These are phyloP conservation scores for Carassius gibelio DNA, from an alignment of 2,113 vertebrate genomes.

Conservation along the genomic window DNA sequence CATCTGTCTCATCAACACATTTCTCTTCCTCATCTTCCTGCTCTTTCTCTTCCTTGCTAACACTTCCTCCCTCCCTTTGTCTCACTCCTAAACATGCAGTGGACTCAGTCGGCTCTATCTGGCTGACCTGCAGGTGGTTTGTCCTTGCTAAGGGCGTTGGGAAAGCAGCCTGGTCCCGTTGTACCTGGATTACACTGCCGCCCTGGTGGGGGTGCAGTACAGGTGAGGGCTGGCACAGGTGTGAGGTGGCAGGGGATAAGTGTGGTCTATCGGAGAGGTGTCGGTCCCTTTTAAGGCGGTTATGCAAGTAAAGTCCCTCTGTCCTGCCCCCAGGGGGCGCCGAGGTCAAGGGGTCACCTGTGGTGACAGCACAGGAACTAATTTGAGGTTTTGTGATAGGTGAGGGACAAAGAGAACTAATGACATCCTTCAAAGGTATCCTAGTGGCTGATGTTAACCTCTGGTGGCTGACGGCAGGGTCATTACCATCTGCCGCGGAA, in stretches of 20 bases:
- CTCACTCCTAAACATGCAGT: constrained; percentile 36
- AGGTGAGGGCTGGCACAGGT: constrained; percentile 35
- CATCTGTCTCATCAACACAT: constrained; percentile 78
- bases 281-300: constrained; percentile 37
- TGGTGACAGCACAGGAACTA: not conserved
- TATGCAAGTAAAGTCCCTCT: constrained; percentile 30
- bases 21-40: constrained; percentile 62
- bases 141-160: constrained; percentile 67
- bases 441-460: not conserved
- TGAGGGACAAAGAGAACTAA: constrained; percentile 46
- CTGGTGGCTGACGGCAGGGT: constrained; percentile 23
- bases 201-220: constrained; percentile 50
- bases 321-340: constrained; percentile 6
- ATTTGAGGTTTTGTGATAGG: constrained; percentile 10
- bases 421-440: constrained; percentile 52
- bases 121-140: constrained; percentile 72
- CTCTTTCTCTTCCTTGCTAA: constrained; percentile 55
- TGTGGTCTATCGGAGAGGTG: not conserved
- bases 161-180: constrained; percentile 58
- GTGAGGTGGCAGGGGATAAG: not conserved
- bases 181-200: constrained; percentile 64
- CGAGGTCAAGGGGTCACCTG: not conserved
- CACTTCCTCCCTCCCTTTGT: constrained; percentile 58
- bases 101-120: constrained; percentile 64
- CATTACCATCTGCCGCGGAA: not conserved